phyloP scores from a whole-genome alignment of 2,797 vertebrate species.

The Gymnodraco acuticeps region DNA sequence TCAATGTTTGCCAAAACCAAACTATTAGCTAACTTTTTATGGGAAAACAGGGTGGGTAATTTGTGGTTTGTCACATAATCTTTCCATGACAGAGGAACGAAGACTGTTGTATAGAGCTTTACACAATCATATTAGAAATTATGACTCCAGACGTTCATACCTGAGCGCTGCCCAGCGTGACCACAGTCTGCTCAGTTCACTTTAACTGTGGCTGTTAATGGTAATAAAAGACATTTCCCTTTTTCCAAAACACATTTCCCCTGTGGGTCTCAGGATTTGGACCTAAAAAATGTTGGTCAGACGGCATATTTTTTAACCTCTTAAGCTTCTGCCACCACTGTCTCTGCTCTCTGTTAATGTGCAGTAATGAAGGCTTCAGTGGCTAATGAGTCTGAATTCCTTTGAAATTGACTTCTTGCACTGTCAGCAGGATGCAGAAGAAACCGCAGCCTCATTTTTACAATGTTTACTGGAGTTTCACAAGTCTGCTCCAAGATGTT shows the following conservation, averaged over 20 bases:
- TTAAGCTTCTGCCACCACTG: constrained; percentile 26
- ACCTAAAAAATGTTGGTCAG: constrained; percentile 28
- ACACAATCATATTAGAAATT: constrained; percentile 18
- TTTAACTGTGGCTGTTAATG: constrained; percentile 1
- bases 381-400: constrained; percentile 65
- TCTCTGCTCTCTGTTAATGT: constrained; percentile 36
- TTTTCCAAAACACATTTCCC: not conserved
- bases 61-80: constrained; percentile 31
- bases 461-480: constrained; percentile 31
- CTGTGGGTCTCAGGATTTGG: constrained; percentile 4
- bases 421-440: constrained; percentile 37
- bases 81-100: not conserved
- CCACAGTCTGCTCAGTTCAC: constrained; percentile 38
- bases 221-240: not conserved
- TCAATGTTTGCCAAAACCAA: constrained; percentile 24
- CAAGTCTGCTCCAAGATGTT: not conserved
- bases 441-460: constrained; percentile 34
- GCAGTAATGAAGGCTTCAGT: constrained; percentile 44
- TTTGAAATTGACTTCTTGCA: constrained; percentile 49
- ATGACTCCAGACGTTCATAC: constrained; percentile 39
- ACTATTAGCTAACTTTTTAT: constrained; percentile 24
- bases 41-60: constrained; percentile 22
- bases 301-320: constrained; percentile 12
- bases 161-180: constrained; percentile 41
- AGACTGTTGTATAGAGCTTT: constrained; percentile 23